Evolutionary conservation across 2,797 vertebrate genomes (phyloP).

Genomic region (Silurus aristotelis): DNA sequence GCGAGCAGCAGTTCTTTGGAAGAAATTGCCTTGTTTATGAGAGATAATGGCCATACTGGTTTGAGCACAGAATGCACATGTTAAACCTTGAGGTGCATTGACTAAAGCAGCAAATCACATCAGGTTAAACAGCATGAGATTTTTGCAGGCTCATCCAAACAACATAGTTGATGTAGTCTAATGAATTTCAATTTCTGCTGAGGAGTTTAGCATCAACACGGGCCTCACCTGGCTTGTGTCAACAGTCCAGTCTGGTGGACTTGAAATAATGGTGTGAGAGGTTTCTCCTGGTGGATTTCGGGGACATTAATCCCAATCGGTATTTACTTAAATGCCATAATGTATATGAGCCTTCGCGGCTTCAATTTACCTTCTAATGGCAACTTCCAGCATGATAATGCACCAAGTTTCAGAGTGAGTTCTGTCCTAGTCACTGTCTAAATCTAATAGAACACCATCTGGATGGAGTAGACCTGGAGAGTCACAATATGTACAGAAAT

Average conservation of each 20-base stretch:
- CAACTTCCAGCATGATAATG: not conserved
- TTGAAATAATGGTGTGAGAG: not conserved
- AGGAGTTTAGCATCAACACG: too few species aligned
- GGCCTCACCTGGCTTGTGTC: not conserved
- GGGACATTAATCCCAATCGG: not conserved
- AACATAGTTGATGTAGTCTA: not conserved
- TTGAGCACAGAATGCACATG: not conserved
- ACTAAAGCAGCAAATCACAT: not conserved
- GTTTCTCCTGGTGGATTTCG: not conserved
- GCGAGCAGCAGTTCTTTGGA: not conserved
- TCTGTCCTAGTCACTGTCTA: not conserved
- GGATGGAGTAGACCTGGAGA: not conserved
- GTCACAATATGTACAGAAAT: not conserved
- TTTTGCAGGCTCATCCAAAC: not conserved
- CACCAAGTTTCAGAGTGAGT: not conserved
- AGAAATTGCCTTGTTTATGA: not conserved
- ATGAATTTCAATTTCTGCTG: not conserved
- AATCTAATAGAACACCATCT: not conserved
- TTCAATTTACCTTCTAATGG: not conserved
- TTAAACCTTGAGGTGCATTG: not conserved
- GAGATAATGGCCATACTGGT: not conserved
- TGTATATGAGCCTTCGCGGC: not conserved
- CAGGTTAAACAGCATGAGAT: not conserved
- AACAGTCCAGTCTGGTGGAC: not conserved
- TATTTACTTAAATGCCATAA: not conserved